Percentiles rank a stretch among this genome's conserved stretches.
These are phyloP conservation scores for Ceratotherium simum DNA, from an alignment of 2,113 vertebrate species.

Conservation along the genomic window DNA sequence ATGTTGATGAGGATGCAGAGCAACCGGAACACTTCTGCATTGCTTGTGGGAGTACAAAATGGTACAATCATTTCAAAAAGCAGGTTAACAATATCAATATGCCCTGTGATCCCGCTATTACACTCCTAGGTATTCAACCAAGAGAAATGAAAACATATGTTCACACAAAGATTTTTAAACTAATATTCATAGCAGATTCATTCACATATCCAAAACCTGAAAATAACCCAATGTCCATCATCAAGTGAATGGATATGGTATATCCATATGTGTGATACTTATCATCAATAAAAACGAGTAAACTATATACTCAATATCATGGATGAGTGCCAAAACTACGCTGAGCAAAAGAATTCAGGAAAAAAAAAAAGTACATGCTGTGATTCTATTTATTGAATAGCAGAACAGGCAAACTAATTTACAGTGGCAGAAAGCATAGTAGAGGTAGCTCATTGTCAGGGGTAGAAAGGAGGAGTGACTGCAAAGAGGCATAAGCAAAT, in stretches of 20 bases:
- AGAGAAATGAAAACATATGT: not conserved
- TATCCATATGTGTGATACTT: not conserved
- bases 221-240: not conserved
- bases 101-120: too few relatives aligned
- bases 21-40: not conserved
- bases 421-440: not conserved
- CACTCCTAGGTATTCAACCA: not conserved
- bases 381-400: not conserved
- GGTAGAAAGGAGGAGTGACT: not conserved
- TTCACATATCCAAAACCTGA: not conserved
- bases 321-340: not conserved
- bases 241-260: too few relatives aligned
- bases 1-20: rapidly evolving
- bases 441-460: not conserved
- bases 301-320: not conserved
- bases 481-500: not conserved
- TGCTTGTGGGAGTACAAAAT: not conserved
- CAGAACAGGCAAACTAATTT: not conserved
- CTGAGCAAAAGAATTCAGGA: not conserved
- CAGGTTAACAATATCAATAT: not conserved
- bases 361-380: not conserved
- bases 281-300: not conserved
- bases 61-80: not conserved
- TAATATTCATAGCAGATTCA: not conserved
- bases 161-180: not conserved